A percentile compares a stretch with the other conserved stretches of the same genome.
Conservation (phyloP, 1,140 invertebrate genomes). For the Drosophila rufa region DNA sequence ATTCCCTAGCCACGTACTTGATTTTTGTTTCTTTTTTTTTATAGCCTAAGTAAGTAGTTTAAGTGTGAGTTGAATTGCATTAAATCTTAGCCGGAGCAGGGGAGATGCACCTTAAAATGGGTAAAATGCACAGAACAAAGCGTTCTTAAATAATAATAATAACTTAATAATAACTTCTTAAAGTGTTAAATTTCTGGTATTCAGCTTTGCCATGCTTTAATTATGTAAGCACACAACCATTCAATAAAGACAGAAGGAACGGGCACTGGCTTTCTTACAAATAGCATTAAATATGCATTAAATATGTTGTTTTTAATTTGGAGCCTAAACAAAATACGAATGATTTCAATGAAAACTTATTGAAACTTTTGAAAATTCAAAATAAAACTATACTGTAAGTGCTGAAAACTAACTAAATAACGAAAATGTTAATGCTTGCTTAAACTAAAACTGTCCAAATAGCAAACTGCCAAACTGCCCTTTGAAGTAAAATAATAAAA, state of each 20-base stretch:
- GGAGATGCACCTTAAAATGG: neutral
- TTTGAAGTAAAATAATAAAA: too few species aligned
- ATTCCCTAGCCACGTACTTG: conserved; percentile 25
- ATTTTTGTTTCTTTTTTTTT: conserved; percentile 40
- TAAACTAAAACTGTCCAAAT: too few species aligned
- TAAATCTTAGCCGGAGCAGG: conserved; percentile 18
- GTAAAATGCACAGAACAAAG: neutral
- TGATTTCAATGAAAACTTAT: neutral
- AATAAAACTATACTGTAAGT: too few species aligned
- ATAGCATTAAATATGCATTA: too few species aligned
- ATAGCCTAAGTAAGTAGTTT: conserved; percentile 19
- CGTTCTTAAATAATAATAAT: neutral
- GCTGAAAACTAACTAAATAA: neutral
- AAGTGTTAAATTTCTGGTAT: neutral
- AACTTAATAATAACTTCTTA: neutral
- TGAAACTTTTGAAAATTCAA: neutral
- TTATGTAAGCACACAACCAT: conserved; percentile 3
- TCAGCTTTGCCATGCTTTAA: conserved; percentile 18
- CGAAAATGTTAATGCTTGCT: too few species aligned
- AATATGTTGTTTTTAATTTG: neutral
- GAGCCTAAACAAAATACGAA: too few species aligned
- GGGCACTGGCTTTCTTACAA: neutral
- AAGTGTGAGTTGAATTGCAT: conserved; percentile 32
- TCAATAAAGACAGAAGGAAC: neutral
- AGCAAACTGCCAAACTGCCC: too few species aligned